These are phyloP conservation scores for Napeogenes inachia DNA, from an alignment of 2,888 invertebrate genomes.

Conservation along the genomic window DNA sequence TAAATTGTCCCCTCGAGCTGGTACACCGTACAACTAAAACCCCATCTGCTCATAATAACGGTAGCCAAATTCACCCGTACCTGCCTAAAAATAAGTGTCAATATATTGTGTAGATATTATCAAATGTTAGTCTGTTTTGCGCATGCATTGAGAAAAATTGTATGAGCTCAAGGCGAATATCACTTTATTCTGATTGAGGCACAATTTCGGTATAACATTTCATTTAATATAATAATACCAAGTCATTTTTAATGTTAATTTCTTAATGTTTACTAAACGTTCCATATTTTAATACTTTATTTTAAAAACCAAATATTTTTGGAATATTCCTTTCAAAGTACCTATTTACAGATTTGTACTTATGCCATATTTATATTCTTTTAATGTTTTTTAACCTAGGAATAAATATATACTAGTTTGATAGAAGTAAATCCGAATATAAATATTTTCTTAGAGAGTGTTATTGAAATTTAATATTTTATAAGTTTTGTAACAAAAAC, in stretches of 20 bases:
- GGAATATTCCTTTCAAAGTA: too few species aligned
- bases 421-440: too few species aligned
- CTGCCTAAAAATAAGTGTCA: not conserved
- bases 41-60: slow-evolving; percentile 26
- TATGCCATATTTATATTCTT: too few species aligned
- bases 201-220: slow-evolving; percentile 21
- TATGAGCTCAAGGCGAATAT: slow-evolving; percentile 30
- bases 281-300: not conserved
- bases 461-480: too few species aligned
- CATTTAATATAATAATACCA: slow-evolving; percentile 22
- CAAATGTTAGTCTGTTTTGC: not conserved
- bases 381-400: too few species aligned
- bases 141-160: slow-evolving; percentile 51
- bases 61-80: slow-evolving; percentile 12
- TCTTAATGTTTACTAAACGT: slow-evolving; percentile 2
- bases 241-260: slow-evolving; percentile 10
- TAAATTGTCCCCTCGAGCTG: slow-evolving; percentile 70
- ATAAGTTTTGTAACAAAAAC: too few species aligned
- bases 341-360: not conserved
- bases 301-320: too few species aligned
- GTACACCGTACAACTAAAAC: slow-evolving; percentile 30
- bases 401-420: too few species aligned
- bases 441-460: too few species aligned
- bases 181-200: slow-evolving; percentile 27
- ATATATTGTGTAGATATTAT: slow-evolving; percentile 5